Conservation (phyloP, 2,113 vertebrate species). For the Carassius auratus region DNA sequence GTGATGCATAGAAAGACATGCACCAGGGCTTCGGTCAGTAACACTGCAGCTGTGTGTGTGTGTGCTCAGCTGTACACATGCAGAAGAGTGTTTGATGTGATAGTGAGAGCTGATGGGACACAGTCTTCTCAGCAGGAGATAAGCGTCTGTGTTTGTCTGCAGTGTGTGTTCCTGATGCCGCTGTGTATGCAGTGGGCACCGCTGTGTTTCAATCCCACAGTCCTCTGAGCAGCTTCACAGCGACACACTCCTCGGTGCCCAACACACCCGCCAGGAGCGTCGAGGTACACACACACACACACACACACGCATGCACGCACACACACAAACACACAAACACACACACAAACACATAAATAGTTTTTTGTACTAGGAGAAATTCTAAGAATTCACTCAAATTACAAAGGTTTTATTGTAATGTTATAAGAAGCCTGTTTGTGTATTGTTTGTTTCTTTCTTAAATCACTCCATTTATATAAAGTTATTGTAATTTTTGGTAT, state of each 20-base stretch:
- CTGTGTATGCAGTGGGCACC: constrained; percentile 43
- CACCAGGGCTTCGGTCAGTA: neutral
- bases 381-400: no score
- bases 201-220: constrained; percentile 49
- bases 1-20: neutral
- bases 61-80: neutral
- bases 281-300: constrained; percentile 51
- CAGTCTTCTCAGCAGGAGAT: neutral
- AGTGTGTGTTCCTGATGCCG: constrained; percentile 49
- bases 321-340: no score
- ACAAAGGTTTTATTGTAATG: no score
- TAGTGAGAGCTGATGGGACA: neutral
- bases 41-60: neutral
- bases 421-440: no score
- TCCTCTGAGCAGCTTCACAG: constrained; percentile 3
- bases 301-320: no score
- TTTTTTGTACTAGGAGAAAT: no score
- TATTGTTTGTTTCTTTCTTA: no score
- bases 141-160: constrained; percentile 3
- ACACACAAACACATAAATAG: no score
- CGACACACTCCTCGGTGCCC: neutral
- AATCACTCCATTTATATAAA: no score
- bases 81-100: neutral
- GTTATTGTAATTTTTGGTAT: no score
- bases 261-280: constrained; percentile 22